Percentiles rank a stretch among this genome's conserved stretches.
phyloP scores from a whole-genome alignment of 1,140 invertebrate species.

The Zaprionus taronus region DNA sequence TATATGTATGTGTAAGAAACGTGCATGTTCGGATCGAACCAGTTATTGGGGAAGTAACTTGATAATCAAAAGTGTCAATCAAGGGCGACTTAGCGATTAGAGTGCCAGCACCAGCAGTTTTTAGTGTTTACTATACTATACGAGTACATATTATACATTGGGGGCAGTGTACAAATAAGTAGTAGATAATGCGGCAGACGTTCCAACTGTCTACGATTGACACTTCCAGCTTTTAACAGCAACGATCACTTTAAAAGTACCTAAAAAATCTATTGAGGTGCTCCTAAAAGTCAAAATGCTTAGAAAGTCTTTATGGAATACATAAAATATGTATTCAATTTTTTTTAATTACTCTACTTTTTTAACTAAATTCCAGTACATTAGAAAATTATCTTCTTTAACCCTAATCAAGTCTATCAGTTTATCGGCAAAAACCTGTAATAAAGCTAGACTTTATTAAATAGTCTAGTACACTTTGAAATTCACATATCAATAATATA shows the following conservation, averaged over 20 bases:
- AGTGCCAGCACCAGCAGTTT: background rate
- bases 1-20: background rate
- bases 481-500: slow-evolving; percentile 1
- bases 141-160: background rate
- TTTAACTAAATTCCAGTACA: background rate
- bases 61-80: slow-evolving; percentile 28
- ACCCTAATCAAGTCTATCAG: background rate
- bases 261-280: background rate
- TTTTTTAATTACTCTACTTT: background rate
- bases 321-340: too few relatives aligned
- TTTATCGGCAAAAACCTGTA: background rate
- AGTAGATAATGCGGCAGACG: background rate
- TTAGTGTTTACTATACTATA: background rate
- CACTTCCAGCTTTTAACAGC: background rate
- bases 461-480: slow-evolving; percentile 1
- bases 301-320: too few relatives aligned
- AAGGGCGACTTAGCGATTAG: slow-evolving; percentile 25
- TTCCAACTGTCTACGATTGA: background rate
- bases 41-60: slow-evolving; percentile 20
- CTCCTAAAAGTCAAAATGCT: background rate
- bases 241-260: background rate
- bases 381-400: background rate
- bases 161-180: slow-evolving; percentile 2
- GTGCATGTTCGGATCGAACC: slow-evolving; percentile 14
- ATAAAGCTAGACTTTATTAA: background rate